Percentiles rank a stretch among this genome's conserved stretches.
Evolutionary conservation across 2,797 vertebrate species (phyloP).

Genomic region (Esox masquinongy): DNA sequence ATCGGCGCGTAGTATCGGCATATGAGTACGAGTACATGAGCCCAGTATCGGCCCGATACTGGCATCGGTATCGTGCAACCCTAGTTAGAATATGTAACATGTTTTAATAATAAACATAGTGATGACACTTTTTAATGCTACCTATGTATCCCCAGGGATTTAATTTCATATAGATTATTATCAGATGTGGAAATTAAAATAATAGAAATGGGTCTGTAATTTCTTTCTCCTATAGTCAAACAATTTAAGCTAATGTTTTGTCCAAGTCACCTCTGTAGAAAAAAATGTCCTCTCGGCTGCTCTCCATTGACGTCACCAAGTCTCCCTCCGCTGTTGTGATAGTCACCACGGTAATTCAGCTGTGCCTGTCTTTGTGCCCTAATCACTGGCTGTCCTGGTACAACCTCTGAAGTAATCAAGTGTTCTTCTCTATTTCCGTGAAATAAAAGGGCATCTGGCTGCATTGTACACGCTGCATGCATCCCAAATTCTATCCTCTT

Average conservation of each 20-base stretch:
- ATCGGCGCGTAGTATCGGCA: too few relatives aligned
- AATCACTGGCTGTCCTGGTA: slow-evolving; percentile 35
- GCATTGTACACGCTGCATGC: slow-evolving; percentile 22
- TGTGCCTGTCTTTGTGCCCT: slow-evolving; percentile 25
- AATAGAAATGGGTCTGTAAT: neutral
- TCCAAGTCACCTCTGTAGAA: slow-evolving; percentile 9
- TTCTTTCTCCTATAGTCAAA: neutral
- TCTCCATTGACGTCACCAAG: slow-evolving; percentile 4
- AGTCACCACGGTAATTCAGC: slow-evolving; percentile 24
- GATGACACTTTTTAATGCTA: neutral
- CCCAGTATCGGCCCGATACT: too few relatives aligned
- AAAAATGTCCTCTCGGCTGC: slow-evolving; percentile 6
- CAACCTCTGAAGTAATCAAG: slow-evolving; percentile 38
- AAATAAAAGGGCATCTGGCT: slow-evolving; percentile 59
- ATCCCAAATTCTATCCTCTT: neutral
- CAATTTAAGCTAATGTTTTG: neutral
- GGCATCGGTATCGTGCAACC: too few relatives aligned
- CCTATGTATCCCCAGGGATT: neutral
- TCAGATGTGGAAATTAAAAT: neutral
- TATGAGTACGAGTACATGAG: too few relatives aligned
- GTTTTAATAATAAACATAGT: neutral
- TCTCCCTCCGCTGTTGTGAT: slow-evolving; percentile 1
- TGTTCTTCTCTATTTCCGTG: slow-evolving; percentile 12
- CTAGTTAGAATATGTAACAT: neutral
- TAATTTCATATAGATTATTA: neutral